A percentile compares a stretch with the other conserved stretches of the same genome.
Conservation (phyloP, 2,888 invertebrate genomes). For the Cremastinae sp. region DNA sequence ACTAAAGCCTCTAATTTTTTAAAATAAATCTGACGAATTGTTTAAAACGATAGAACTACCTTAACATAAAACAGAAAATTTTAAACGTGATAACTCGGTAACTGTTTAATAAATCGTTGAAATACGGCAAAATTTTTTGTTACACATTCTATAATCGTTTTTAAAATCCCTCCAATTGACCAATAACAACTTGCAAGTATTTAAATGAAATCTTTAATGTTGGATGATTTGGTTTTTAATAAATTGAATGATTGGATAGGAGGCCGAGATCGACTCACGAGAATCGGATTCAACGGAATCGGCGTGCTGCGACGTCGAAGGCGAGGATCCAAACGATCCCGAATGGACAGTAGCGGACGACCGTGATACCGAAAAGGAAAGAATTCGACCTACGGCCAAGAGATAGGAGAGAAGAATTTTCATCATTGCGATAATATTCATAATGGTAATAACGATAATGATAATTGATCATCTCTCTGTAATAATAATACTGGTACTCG, state of each 20-base stretch:
- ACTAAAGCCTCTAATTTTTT: too few relatives aligned
- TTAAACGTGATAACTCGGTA: too few relatives aligned
- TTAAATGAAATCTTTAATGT: too few relatives aligned
- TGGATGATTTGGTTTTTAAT: too few relatives aligned
- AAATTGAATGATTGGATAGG: conserved; percentile 71
- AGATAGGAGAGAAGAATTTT: conserved; percentile 77
- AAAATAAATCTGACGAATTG: too few relatives aligned
- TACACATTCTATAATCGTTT: too few relatives aligned
- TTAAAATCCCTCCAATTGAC: too few relatives aligned
- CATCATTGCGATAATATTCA: conserved; percentile 52
- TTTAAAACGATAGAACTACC: too few relatives aligned
- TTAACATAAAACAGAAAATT: too few relatives aligned
- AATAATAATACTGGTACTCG: conserved; percentile 48
- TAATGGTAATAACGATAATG: conserved; percentile 48
- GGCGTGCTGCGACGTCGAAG: conserved; percentile 83
- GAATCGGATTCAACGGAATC: conserved; percentile 82
- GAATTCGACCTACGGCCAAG: conserved; percentile 79
- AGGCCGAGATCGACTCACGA: conserved; percentile 81
- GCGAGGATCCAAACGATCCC: conserved; percentile 92
- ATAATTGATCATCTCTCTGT: conserved; percentile 57
- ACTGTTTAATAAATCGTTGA: too few relatives aligned
- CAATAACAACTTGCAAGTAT: too few relatives aligned
- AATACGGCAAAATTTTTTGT: too few relatives aligned
- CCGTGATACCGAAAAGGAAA: conserved; percentile 78
- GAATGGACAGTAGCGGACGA: conserved; percentile 87